A percentile compares a stretch with the other conserved stretches of the same genome.
These are phyloP conservation scores for Melanotaenia trifasciata DNA, from an alignment of 2,797 vertebrate species.

Conservation along the genomic window DNA sequence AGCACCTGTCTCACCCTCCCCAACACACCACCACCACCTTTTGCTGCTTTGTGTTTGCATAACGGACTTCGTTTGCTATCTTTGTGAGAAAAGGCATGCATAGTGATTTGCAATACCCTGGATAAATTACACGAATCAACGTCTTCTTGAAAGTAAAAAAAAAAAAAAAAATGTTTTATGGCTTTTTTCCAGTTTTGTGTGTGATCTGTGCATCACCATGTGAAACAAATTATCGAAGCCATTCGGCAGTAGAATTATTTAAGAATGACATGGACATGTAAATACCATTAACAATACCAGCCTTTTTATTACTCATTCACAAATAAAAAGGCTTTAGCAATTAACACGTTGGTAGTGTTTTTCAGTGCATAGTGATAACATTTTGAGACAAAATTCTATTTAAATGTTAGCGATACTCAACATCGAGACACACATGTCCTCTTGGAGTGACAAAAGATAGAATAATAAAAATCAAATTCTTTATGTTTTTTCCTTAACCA, in stretches of 20 bases:
- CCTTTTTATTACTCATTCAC: slow-evolving; percentile 35
- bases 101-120: not conserved
- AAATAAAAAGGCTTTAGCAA: slow-evolving; percentile 42
- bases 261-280: slow-evolving; percentile 9
- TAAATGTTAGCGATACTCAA: slow-evolving; percentile 57
- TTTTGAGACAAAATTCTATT: slow-evolving; percentile 61
- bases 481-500: not conserved
- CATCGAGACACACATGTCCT: slow-evolving; percentile 40
- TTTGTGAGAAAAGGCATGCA: not conserved
- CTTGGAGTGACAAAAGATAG: slow-evolving; percentile 27
- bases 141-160: not conserved
- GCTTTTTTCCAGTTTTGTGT: not conserved
- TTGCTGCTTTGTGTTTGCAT: slow-evolving; percentile 41
- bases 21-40: slow-evolving; percentile 6
- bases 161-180: not conserved
- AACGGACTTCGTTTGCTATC: slow-evolving; percentile 30
- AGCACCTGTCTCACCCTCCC: slow-evolving; percentile 56
- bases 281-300: slow-evolving; percentile 38
- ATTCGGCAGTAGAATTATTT: slow-evolving; percentile 14
- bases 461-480: slow-evolving; percentile 37
- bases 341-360: slow-evolving; percentile 61
- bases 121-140: no score
- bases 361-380: slow-evolving; percentile 59
- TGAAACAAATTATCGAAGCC: slow-evolving; percentile 10
- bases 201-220: not conserved